Percentiles rank a stretch among this genome's conserved stretches.
Evolutionary conservation across 1,140 invertebrate species (phyloP).

Genomic region (Drosophila ercepeae): DNA sequence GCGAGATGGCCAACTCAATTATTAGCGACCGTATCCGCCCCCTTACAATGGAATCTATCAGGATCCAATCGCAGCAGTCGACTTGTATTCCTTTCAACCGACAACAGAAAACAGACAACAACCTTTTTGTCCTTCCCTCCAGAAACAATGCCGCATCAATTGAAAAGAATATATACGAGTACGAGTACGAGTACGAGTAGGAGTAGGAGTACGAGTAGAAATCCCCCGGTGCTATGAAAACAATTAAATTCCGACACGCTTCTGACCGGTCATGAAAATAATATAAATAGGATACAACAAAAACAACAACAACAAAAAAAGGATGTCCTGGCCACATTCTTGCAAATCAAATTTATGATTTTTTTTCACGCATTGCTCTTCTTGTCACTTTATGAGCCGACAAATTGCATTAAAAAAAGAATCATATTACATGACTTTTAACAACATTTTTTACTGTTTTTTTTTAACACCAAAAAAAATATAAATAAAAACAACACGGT

Average conservation of each 20-base stretch:
- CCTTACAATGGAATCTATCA: slow-evolving; percentile 32
- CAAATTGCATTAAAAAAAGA: slow-evolving; percentile 20
- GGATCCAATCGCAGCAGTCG: slow-evolving; percentile 2
- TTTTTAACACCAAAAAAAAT: slow-evolving; percentile 12
- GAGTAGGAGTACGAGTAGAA: too few relatives aligned
- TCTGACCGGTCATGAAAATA: neutral
- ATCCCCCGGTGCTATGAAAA: neutral
- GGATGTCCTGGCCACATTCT: slow-evolving; percentile 5
- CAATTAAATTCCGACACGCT: neutral
- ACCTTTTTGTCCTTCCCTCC: neutral
- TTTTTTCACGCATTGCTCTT: slow-evolving; percentile 8
- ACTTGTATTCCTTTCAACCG: slow-evolving; percentile 28
- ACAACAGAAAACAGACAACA: slow-evolving; percentile 1
- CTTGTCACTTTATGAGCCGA: slow-evolving; percentile 37
- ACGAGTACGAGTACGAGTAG: too few relatives aligned
- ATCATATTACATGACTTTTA: slow-evolving; percentile 14
- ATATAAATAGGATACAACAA: neutral
- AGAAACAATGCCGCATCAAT: slow-evolving; percentile 4
- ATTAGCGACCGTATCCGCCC: neutral
- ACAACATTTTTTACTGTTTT: neutral
- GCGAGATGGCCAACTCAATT: slow-evolving; percentile 19
- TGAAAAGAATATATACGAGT: neutral
- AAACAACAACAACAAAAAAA: neutral
- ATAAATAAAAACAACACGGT: slow-evolving; percentile 4
- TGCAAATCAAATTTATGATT: slow-evolving; percentile 40